Evolutionary conservation across 64 coral and sea anemone species (phyloP).

Genomic region (Pocillopora damicornis): DNA sequence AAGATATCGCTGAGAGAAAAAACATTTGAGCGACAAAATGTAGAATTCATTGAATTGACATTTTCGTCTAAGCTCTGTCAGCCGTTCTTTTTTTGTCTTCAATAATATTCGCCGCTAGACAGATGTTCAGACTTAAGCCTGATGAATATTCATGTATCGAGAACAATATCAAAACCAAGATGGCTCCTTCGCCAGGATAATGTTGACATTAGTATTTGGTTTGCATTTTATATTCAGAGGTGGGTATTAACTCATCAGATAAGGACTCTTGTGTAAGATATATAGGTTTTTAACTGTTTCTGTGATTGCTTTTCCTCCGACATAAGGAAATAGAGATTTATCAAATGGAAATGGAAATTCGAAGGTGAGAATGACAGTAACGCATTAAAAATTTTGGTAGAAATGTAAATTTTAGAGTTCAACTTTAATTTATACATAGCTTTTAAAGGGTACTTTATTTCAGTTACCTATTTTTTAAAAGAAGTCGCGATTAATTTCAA

Average conservation of each 20-base stretch:
- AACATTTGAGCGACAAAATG: background rate
- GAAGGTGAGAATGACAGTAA: constrained; percentile 17
- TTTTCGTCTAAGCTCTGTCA: background rate
- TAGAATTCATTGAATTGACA: background rate
- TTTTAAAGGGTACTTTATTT: background rate
- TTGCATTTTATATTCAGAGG: constrained; percentile 26
- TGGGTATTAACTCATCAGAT: constrained; percentile 14
- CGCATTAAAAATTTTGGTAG: background rate
- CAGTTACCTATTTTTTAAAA: no score
- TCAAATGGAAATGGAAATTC: background rate
- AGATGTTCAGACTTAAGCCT: background rate
- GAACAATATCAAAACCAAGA: background rate
- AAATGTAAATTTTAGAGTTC: background rate
- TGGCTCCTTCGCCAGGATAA: background rate
- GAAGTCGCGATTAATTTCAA: no score
- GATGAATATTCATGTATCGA: constrained; percentile 15
- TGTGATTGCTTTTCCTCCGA: constrained; percentile 1
- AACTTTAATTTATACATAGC: background rate
- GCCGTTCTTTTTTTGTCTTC: background rate
- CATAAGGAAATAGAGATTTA: background rate
- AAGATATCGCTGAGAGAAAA: background rate
- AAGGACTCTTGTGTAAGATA: background rate
- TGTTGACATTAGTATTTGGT: constrained; percentile 25
- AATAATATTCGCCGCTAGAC: background rate
- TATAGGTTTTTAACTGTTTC: background rate